Evolutionary conservation across 2,888 invertebrate species (phyloP), one percentile per base, ranked within the genome.

Genomic region (Acleris literana): DNA sequence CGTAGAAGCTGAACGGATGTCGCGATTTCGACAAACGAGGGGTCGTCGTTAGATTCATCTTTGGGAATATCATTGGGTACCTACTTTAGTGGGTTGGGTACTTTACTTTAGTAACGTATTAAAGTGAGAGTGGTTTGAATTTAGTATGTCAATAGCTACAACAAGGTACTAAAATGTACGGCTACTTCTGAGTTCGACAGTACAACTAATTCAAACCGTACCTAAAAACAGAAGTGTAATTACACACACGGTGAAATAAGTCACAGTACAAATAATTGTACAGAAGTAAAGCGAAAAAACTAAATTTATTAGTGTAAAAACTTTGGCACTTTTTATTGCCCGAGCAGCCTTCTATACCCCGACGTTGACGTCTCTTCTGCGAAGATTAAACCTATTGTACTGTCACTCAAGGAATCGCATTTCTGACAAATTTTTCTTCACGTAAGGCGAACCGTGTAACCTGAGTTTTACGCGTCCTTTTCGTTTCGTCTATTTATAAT

Each of bases 351-450:
- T 75, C 80, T 80, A 76, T 76, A 76, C 77, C 80, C 76, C 70
- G 74, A 72, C 76, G 78, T 81, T 80, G 84, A 80, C 78, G 82
- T 84, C 85, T 83, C 80, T 75, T 78, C 80, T 74, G 81, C 80
- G 84, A 82, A 88, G 86, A 90, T 88, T 88, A 89, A 88, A 87
- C 80, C 82, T 82, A 87, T 89, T 90, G 87, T 88, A 82, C 84
- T 81, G 88, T 86, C 87, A 87, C 83, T 84, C 85, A 83, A 75
- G 74, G 87, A 84, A 83, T 90, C 88, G 81, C 79, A 82, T 89
- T 88, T 85, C 90, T 83, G 82, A 84, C 84, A 84, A 75, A 79
- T 85, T 86, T 83, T 84, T 84, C 81, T 79, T 81, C 80, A 76
- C 78, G 84, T 83, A 84, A 88, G 76, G 69, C 67, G 84, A 85